Percentiles rank a stretch among this genome's conserved stretches.
These are phyloP conservation scores for Tribolium castaneum DNA, from an alignment of 1,140 invertebrate species.

Conservation along the genomic window DNA sequence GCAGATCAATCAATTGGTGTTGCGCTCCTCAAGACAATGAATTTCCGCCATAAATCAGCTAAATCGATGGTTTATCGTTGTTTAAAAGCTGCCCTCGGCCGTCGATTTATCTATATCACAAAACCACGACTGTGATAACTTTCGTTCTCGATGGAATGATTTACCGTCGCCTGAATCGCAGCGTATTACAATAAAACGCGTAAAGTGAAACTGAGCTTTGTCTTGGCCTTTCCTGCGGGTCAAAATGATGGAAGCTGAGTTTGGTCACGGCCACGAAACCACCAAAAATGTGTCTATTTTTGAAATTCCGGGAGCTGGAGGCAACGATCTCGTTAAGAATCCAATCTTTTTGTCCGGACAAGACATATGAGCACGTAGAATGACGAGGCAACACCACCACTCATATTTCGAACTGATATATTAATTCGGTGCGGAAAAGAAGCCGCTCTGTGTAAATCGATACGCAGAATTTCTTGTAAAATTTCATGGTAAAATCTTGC, in stretches of 20 bases:
- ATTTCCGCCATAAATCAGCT: constrained; percentile 23
- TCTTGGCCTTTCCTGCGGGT: constrained; percentile 26
- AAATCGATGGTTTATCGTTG: constrained; percentile 27
- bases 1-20: constrained; percentile 8
- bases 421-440: neutral
- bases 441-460: constrained; percentile 9
- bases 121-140: constrained; percentile 36
- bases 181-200: constrained; percentile 39
- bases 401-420: neutral
- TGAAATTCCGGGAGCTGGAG: neutral
- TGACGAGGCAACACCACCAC: neutral
- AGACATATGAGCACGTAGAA: constrained; percentile 17
- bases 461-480: constrained; percentile 17
- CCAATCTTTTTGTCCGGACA: neutral
- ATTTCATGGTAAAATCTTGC: constrained; percentile 21
- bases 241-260: constrained; percentile 1
- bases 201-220: constrained; percentile 42
- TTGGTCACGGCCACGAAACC: too few species aligned
- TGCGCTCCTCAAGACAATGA: neutral
- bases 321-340: neutral
- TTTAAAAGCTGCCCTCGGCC: constrained; percentile 28
- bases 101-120: constrained; percentile 31
- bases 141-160: constrained; percentile 38
- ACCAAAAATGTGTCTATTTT: neutral
- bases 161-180: constrained; percentile 22